A percentile compares a stretch with the other conserved stretches of the same genome.
Evolutionary conservation across 1,140 invertebrate species (phyloP).

Genomic region (Eupeodes corollae): DNA sequence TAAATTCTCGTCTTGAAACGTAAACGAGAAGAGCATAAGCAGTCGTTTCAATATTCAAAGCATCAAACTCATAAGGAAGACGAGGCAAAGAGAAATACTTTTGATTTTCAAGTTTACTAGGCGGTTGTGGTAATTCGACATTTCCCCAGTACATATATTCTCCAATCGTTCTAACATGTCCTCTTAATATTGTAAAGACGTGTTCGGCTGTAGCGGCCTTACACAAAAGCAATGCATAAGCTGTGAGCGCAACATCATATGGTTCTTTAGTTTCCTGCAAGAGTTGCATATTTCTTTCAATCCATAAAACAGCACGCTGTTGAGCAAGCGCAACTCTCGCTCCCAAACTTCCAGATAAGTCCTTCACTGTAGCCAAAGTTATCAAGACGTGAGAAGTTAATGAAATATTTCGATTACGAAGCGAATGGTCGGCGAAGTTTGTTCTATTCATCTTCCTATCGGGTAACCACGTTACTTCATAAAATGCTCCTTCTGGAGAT

Average conservation of each 20-base stretch:
- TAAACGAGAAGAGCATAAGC: constrained; percentile 86
- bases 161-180: constrained; percentile 50
- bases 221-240: constrained; percentile 71
- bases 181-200: constrained; percentile 63
- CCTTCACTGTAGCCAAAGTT: constrained; percentile 67
- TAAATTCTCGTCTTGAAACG: constrained; percentile 67
- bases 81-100: constrained; percentile 81
- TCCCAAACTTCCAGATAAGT: constrained; percentile 64
- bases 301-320: constrained; percentile 59
- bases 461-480: constrained; percentile 68
- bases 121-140: constrained; percentile 61
- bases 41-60: constrained; percentile 84
- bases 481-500: constrained; percentile 67
- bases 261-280: constrained; percentile 58
- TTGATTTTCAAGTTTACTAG: constrained; percentile 78
- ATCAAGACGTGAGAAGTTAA: constrained; percentile 83
- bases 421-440: constrained; percentile 32
- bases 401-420: constrained; percentile 65
- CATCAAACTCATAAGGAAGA: constrained; percentile 76
- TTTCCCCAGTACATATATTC: constrained; percentile 79
- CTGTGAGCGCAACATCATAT: constrained; percentile 75
- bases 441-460: constrained; percentile 76
- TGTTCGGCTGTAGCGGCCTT: constrained; percentile 69
- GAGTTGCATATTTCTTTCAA: constrained; percentile 74
- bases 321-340: constrained; percentile 58